Base-by-base conservation (phyloP, 1,140 invertebrate species). In the Cepaea nemoralis region DNA sequence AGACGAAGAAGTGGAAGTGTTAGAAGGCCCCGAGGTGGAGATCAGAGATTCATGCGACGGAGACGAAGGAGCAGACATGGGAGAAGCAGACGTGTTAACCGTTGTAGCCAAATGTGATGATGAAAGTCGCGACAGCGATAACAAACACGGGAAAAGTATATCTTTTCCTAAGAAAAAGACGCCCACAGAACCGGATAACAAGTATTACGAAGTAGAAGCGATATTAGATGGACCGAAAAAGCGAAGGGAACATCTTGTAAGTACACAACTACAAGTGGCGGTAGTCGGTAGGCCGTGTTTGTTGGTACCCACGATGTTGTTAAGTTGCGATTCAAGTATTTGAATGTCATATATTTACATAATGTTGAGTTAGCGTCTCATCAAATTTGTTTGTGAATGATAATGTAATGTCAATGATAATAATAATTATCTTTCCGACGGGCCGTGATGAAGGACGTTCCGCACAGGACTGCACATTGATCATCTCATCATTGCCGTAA, bases 21-120 rank as follows among this genome's bases (percentile, higher is more conserved):
- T 73, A 80, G 78, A 80, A 80, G 67, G 67, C 27, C 78, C 67
- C 19, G 69, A 80, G 39, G 78, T 73, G 71, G 67, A 80, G 19
- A 71, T 73, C n/a, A 45, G 3, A 37, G 66, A 63, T 79, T 70
- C 63, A 12, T 42, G 24, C 6, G 77, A n/a, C 40, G n/a, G 31
- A 16, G 77, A 73, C n/a, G 19, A 63, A 27, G 48, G 39, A 19
- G 59, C 59, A 10, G 16, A n/a, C n/a, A 55, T 48, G 63, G 37
- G 45, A 37, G 5, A 22, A 50, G 59, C 59, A 10, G 16, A n/a
- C n/a, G 35, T 48, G 63, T 8, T 42, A 37, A 16, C 24, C 31
- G 75, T 63, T 48, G 35, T 35, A 12, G 50, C 37, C 10, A 63
- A 59, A 35, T 50, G 39, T 48, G 71, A 74, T 8, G 16, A 40